Evolutionary conservation across 1,140 invertebrate genomes (phyloP).

Genomic region (Bradynema listronoti): DNA sequence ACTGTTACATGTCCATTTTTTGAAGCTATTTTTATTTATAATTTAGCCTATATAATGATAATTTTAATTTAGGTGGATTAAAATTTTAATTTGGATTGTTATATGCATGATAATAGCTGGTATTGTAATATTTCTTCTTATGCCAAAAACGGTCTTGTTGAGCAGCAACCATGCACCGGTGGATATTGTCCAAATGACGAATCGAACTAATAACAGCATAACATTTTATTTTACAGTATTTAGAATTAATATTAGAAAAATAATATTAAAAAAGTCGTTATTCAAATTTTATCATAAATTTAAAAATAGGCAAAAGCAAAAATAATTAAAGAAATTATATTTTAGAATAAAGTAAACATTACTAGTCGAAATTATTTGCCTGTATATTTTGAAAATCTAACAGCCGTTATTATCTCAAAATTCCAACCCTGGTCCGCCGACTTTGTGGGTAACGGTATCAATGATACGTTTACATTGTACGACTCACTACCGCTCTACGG

Average conservation of each 20-base stretch:
- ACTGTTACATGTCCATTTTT: too few relatives aligned
- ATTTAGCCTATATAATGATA: too few relatives aligned
- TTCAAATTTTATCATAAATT: too few relatives aligned
- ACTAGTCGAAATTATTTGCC: conserved; percentile 43
- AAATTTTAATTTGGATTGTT: conserved; percentile 32
- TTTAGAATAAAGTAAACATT: conserved; percentile 42
- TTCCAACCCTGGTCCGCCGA: conserved; percentile 48
- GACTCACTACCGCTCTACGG: conserved; percentile 26
- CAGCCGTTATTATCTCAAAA: conserved; percentile 42
- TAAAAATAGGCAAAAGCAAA: conserved; percentile 3
- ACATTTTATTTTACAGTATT: too few relatives aligned
- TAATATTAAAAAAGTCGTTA: too few relatives aligned
- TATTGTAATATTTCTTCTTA: conserved; percentile 34
- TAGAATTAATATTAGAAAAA: too few relatives aligned
- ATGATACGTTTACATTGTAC: conserved; percentile 20
- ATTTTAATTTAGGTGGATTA: conserved; percentile 34
- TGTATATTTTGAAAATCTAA: conserved; percentile 37
- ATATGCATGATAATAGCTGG: conserved; percentile 34
- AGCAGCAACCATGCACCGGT: conserved; percentile 22
- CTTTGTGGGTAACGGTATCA: conserved; percentile 33
- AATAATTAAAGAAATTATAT: neutral
- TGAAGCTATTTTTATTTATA: too few relatives aligned
- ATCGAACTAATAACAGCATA: neutral
- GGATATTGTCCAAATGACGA: conserved; percentile 21
- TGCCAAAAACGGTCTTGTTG: conserved; percentile 41